Conservation (phyloP, 2,113 vertebrate species). For the Pithys albifrons region DNA sequence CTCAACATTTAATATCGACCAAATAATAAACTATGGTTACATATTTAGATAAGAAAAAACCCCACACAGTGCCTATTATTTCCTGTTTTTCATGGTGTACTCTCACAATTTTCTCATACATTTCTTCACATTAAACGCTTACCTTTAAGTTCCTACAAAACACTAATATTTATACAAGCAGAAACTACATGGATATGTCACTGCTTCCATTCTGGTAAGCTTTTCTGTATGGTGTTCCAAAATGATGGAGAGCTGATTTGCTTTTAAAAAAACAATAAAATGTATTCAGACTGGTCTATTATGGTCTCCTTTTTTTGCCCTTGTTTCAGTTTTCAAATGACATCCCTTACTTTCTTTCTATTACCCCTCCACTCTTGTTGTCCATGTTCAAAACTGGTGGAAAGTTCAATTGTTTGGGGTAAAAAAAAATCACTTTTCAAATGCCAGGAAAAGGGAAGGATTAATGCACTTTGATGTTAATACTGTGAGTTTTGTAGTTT, state of each 20-base stretch:
- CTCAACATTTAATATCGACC: constrained; percentile 31
- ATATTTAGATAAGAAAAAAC: not conserved
- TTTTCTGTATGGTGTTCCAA: not conserved
- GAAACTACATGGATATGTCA: not conserved
- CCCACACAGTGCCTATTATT: not conserved
- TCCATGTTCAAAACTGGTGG: constrained; percentile 25
- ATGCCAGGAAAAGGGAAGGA: constrained; percentile 21
- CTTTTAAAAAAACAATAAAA: not conserved
- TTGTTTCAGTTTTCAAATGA: not conserved
- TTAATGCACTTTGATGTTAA: constrained; percentile 66
- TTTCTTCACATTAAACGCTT: not conserved
- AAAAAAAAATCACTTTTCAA: constrained; percentile 55
- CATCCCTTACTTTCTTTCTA: not conserved
- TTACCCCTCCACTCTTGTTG: not conserved
- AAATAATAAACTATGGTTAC: not conserved
- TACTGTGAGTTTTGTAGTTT: constrained; percentile 52
- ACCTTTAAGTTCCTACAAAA: not conserved
- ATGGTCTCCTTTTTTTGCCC: not conserved
- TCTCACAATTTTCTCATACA: not conserved
- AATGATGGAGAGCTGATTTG: not conserved
- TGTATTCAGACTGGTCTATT: not conserved
- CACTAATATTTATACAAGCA: not conserved
- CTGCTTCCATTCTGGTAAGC: not conserved
- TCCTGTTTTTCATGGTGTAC: not conserved
- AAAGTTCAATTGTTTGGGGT: constrained; percentile 43